Conservation (phyloP, 2,797 vertebrate species). For the Sitta carolinensis region DNA sequence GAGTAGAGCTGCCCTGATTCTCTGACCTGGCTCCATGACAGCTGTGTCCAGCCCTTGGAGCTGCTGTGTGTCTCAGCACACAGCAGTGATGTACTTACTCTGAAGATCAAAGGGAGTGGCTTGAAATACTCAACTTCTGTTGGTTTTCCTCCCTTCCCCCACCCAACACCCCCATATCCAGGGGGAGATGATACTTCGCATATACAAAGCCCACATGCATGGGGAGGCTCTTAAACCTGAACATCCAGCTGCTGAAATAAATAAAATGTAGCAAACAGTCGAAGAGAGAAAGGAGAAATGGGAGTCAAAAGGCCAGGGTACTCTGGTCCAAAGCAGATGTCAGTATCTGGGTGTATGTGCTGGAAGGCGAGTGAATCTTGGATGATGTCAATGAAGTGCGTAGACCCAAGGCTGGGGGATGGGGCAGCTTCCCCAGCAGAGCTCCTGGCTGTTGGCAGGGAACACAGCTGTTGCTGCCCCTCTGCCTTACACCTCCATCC, state of each 20-base stretch:
- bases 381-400: background rate
- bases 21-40: fast-evolving
- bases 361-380: background rate
- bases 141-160: background rate
- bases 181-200: background rate
- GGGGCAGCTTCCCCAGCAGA: background rate
- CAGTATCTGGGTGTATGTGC: background rate
- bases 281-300: background rate
- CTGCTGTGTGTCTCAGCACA: fast-evolving
- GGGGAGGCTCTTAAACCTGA: constrained; percentile 2
- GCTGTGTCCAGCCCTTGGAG: background rate
- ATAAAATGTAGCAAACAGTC: background rate
- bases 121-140: background rate
- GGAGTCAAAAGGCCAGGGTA: background rate
- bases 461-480: background rate
- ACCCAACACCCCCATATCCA: background rate
- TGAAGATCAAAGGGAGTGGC: background rate
- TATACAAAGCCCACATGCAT: background rate
- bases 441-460: background rate
- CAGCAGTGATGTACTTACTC: background rate
- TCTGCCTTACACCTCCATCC: background rate
- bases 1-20: background rate
- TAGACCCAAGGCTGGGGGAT: background rate
- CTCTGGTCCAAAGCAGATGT: background rate
- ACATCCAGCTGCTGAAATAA: constrained; percentile 22